phyloP scores from a whole-genome alignment of 92 coral and sea anemone species.

The Parazoanthus atlanticus region DNA sequence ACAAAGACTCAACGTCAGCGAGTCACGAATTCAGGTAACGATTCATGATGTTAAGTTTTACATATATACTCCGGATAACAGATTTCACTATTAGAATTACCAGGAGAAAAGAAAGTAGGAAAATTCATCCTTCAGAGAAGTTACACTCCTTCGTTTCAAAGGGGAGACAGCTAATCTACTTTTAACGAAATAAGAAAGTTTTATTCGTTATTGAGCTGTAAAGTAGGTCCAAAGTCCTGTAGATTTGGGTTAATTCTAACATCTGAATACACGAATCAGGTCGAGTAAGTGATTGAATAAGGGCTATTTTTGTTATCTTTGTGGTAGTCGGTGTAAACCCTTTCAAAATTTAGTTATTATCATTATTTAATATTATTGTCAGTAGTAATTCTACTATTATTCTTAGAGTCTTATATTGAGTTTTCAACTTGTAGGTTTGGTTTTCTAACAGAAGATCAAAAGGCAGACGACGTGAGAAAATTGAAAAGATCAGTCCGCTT shows the following conservation, averaged over 20 bases:
- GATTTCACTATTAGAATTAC: neutral
- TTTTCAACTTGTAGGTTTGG: conserved; percentile 67
- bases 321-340: too few relatives aligned
- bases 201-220: neutral
- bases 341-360: too few relatives aligned
- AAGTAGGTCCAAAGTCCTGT: neutral
- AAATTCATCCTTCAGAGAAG: neutral
- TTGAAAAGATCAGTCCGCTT: conserved; percentile 24
- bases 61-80: neutral
- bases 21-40: conserved; percentile 67
- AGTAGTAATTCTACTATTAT: too few relatives aligned
- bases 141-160: neutral
- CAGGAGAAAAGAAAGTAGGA: neutral
- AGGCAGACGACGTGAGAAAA: conserved; percentile 59
- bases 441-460: conserved; percentile 88
- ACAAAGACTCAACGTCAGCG: conserved; percentile 66
- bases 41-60: neutral
- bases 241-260: neutral
- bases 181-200: too few relatives aligned
- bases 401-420: neutral
- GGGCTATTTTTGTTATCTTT: too few relatives aligned
- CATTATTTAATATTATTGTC: too few relatives aligned
- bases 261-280: neutral
- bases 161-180: too few relatives aligned
- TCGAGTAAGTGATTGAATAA: too few relatives aligned